Evolutionary conservation across 64 coral and sea anemone species (phyloP).

Genomic region (Pocillopora damicornis): DNA sequence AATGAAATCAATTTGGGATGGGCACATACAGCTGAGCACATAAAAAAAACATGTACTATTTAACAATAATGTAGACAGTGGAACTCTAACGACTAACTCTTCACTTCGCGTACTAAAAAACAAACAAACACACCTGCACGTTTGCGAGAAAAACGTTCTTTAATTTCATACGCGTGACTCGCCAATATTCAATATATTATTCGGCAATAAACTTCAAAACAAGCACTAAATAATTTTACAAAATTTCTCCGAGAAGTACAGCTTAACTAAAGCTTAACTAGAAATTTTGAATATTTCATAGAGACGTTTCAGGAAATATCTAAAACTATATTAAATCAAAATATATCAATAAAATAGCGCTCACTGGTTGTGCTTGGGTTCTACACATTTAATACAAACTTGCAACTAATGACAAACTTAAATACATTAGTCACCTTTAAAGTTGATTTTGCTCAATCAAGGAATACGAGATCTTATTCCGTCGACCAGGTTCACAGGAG

Average conservation of each 20-base stretch:
- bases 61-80: background rate
- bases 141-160: background rate
- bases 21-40: constrained; percentile 14
- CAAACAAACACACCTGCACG: constrained; percentile 19
- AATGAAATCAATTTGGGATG: background rate
- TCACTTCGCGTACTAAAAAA: background rate
- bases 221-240: background rate
- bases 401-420: too few relatives aligned
- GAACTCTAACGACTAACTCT: background rate
- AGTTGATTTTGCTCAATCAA: background rate
- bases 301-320: too few relatives aligned
- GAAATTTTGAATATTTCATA: too few relatives aligned
- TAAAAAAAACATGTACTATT: background rate
- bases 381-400: too few relatives aligned
- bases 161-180: background rate
- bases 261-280: background rate
- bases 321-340: too few relatives aligned
- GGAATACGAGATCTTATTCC: background rate
- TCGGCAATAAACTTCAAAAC: background rate
- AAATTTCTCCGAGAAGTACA: background rate
- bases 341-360: too few relatives aligned
- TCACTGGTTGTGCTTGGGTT: too few relatives aligned
- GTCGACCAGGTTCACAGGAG: too few relatives aligned
- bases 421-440: background rate
- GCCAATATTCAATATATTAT: too few relatives aligned